phyloP scores from a whole-genome alignment of 2,113 vertebrate genomes.

The Entelurus aequoreus region DNA sequence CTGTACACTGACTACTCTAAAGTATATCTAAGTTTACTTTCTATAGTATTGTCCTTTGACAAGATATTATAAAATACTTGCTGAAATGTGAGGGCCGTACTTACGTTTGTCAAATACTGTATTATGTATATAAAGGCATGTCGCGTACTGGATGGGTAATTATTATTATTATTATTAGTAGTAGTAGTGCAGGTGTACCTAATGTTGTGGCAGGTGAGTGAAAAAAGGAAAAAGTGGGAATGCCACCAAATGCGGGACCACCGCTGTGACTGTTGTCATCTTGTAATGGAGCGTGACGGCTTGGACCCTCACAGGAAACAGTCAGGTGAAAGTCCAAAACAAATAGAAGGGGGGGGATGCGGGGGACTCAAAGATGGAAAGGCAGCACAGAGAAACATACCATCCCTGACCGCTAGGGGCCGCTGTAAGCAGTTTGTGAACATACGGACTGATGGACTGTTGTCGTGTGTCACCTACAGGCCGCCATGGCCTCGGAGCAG shows the following conservation, averaged over 20 bases:
- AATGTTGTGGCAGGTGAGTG: neutral
- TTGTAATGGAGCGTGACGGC: conserved; percentile 63
- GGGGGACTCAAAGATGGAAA: conserved; percentile 18
- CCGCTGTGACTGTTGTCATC: conserved; percentile 49
- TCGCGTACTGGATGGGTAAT: no score
- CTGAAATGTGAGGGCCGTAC: no score
- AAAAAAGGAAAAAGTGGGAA: neutral
- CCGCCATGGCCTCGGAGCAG: conserved; percentile 72
- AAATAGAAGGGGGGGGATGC: conserved; percentile 39
- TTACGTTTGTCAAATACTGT: no score
- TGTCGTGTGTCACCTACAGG: conserved; percentile 73
- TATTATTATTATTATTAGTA: neutral
- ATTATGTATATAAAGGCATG: no score
- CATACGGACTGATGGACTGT: no score
- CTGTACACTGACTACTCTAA: no score
- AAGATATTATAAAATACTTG: no score
- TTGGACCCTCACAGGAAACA: conserved; percentile 59
- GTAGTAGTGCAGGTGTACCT: neutral
- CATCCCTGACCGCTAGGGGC: no score
- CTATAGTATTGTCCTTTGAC: no score
- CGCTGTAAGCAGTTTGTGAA: no score
- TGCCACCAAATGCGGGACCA: conserved; percentile 50
- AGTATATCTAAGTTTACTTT: no score
- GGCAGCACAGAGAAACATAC: no score
- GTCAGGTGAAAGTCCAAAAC: conserved; percentile 68